phyloP scores from a whole-genome alignment of 2,888 invertebrate genomes.

The Gnatocerus cornutus region DNA sequence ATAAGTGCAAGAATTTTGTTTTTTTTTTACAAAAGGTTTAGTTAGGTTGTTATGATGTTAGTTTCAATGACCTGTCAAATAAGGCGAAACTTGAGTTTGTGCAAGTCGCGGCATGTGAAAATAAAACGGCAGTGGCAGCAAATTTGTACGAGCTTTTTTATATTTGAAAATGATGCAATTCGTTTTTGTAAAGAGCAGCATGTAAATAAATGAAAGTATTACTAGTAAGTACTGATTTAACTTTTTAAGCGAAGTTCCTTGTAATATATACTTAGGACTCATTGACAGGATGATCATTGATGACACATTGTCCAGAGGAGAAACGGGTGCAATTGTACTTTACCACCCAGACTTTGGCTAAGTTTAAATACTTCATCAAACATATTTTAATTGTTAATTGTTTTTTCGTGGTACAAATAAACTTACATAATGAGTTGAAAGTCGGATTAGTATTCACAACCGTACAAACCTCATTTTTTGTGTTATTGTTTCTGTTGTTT shows the following conservation, averaged over 20 bases:
- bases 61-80: too few species aligned
- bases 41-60: too few species aligned
- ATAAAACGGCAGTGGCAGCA: too few species aligned
- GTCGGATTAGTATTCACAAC: constrained; percentile 39
- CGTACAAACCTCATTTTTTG: constrained; percentile 46
- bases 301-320: not conserved
- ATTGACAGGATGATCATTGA: too few species aligned
- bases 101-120: too few species aligned
- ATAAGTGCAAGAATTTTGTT: too few species aligned
- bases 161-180: not conserved
- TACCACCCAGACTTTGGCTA: too few species aligned
- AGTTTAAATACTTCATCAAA: too few species aligned
- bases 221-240: not conserved
- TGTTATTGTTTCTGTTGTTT: constrained; percentile 22
- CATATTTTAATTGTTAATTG: not conserved
- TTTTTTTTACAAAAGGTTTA: too few species aligned
- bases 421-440: constrained; percentile 23
- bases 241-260: not conserved
- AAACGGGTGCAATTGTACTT: not conserved
- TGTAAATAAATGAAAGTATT: constrained; percentile 2
- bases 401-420: constrained; percentile 31
- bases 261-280: too few species aligned
- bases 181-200: not conserved
- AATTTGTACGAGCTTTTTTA: too few species aligned
- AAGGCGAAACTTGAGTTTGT: too few species aligned